These are phyloP conservation scores for Agraylea sexmaculata DNA, from an alignment of 1,140 invertebrate genomes.

Conservation along the genomic window DNA sequence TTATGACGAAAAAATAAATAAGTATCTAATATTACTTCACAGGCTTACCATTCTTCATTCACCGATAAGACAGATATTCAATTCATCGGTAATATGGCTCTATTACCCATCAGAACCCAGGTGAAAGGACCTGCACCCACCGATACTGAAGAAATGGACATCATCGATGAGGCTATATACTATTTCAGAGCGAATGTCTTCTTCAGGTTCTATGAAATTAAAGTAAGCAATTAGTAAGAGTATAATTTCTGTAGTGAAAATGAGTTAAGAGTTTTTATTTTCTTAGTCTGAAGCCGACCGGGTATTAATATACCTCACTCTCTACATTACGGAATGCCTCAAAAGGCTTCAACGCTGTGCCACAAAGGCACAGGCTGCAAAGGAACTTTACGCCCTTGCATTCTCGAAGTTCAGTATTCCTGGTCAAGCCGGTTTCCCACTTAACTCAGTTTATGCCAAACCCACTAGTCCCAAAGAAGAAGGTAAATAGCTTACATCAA, in stretches of 20 bases:
- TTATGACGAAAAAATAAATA: no score
- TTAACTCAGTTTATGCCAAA: slow-evolving; percentile 93
- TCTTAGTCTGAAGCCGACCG: slow-evolving; percentile 86
- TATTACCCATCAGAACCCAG: slow-evolving; percentile 77
- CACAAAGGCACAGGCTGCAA: slow-evolving; percentile 77
- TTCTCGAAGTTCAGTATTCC: slow-evolving; percentile 95
- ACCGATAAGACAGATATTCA: slow-evolving; percentile 47
- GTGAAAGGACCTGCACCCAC: slow-evolving; percentile 79
- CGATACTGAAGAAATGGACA: slow-evolving; percentile 62
- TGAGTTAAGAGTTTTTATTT: slow-evolving; percentile 17
- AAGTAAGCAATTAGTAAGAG: no score
- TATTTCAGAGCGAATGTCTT: slow-evolving; percentile 99
- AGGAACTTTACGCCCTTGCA: slow-evolving; percentile 94
- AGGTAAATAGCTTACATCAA: slow-evolving; percentile 38
- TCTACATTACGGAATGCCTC: slow-evolving; percentile 98
- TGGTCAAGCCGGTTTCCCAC: slow-evolving; percentile 89
- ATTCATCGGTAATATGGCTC: slow-evolving; percentile 83
- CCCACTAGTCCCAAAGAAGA: slow-evolving; percentile 67
- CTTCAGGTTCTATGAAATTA: slow-evolving; percentile 97
- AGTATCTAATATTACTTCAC: no score
- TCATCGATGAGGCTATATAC: slow-evolving; percentile 94
- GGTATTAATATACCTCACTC: slow-evolving; percentile 92
- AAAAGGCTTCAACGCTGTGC: slow-evolving; percentile 88
- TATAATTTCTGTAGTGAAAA: no score
- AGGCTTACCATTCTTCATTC: slow-evolving; percentile 94